These are phyloP conservation scores for Chrysochloris asiatica DNA, from an alignment of 2,113 vertebrate species.

Conservation along the genomic window DNA sequence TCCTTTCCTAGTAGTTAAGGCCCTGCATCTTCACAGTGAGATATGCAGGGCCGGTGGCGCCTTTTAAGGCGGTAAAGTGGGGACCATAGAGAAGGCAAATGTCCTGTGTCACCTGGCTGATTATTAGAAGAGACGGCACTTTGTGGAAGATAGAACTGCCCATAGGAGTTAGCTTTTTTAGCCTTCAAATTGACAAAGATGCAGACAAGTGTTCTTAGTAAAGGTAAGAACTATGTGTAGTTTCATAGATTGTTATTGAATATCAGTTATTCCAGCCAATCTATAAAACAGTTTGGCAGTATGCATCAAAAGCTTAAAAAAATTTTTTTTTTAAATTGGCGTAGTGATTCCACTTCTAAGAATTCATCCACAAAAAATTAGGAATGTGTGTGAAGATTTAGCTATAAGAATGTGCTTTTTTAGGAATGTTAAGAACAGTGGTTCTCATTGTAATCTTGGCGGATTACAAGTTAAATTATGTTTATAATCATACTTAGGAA, in stretches of 20 bases:
- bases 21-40: not conserved
- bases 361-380: not conserved
- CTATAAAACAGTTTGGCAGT: not conserved
- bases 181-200: not conserved
- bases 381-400: slow-evolving; percentile 31
- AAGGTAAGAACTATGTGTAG: not conserved
- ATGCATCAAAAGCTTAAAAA: slow-evolving; percentile 33
- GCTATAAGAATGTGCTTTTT: not conserved
- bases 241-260: not conserved
- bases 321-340: not conserved
- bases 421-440: not conserved
- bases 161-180: slow-evolving; percentile 37
- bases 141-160: not conserved
- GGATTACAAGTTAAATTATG: not conserved
- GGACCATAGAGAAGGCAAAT: not conserved
- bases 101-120: not conserved
- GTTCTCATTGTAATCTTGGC: not conserved
- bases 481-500: not conserved
- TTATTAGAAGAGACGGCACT: not conserved
- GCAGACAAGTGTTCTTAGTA: not conserved
- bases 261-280: slow-evolving; percentile 1
- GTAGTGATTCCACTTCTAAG: slow-evolving; percentile 39
- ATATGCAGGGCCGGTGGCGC: not conserved
- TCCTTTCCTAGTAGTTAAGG: not conserved
- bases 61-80: not conserved